Evolutionary conservation across 2,888 invertebrate species (phyloP).

Genomic region (Aleiodes leptofemur): DNA sequence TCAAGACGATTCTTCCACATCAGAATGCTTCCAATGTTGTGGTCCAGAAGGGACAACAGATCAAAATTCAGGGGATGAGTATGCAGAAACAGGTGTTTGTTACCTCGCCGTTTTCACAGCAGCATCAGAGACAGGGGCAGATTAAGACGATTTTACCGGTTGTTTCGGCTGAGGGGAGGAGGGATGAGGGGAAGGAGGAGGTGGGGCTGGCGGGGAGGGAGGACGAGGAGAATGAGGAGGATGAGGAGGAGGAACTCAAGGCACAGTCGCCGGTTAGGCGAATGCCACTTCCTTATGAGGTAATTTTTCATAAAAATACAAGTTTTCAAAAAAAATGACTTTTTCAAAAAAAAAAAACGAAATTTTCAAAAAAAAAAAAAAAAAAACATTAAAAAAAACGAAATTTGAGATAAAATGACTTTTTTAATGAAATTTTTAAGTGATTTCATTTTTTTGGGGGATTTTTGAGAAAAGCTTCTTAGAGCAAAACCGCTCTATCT

Average conservation of each 20-base stretch:
- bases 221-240: neutral
- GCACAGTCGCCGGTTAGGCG: conserved; percentile 67
- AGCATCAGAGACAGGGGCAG: conserved; percentile 62
- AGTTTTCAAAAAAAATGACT: too few species aligned
- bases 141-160: conserved; percentile 67
- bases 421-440: too few species aligned
- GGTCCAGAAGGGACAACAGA: conserved; percentile 63
- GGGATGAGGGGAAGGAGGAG: conserved; percentile 66
- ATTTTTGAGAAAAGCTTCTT: too few species aligned
- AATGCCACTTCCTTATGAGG: conserved; percentile 72
- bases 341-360: too few species aligned
- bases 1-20: conserved; percentile 62
- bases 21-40: conserved; percentile 56
- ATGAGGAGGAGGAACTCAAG: conserved; percentile 38
- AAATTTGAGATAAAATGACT: too few species aligned
- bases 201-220: conserved; percentile 30
- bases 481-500: too few species aligned
- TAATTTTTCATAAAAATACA: conserved; percentile 49
- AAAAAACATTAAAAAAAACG: too few species aligned
- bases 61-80: conserved; percentile 66
- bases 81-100: conserved; percentile 66
- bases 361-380: too few species aligned
- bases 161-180: conserved; percentile 41
- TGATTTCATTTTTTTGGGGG: too few species aligned
- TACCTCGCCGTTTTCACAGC: conserved; percentile 61